Evolutionary conservation across 2,888 invertebrate species (phyloP).

Genomic region (Heliconius sara): DNA sequence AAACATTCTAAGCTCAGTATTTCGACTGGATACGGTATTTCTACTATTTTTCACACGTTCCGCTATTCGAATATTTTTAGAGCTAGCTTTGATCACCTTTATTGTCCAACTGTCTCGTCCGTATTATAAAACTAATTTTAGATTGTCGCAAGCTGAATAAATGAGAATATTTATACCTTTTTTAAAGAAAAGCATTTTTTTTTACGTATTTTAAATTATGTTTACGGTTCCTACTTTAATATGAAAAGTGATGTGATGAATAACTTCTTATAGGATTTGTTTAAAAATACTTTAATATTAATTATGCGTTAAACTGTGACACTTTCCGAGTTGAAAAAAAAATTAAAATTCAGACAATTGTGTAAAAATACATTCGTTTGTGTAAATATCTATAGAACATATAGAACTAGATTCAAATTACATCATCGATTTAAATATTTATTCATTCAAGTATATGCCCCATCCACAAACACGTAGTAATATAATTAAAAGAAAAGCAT

Average conservation of each 20-base stretch:
- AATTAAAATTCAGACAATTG: background rate
- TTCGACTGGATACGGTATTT: constrained; percentile 55
- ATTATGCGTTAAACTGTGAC: background rate
- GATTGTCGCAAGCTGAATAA: background rate
- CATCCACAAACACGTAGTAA: constrained; percentile 53
- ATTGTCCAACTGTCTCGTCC: constrained; percentile 36
- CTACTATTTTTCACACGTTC: constrained; percentile 47
- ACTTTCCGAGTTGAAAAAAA: background rate
- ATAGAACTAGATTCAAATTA: no score
- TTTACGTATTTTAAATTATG: background rate
- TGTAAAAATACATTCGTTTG: no score
- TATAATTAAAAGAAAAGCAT: constrained; percentile 49
- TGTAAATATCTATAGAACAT: no score
- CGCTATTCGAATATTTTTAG: constrained; percentile 44
- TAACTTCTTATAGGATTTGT: background rate
- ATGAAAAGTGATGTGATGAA: background rate
- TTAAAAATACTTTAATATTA: background rate
- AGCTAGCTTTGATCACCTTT: constrained; percentile 46
- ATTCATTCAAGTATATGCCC: constrained; percentile 48
- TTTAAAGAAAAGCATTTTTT: no score
- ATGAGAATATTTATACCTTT: no score
- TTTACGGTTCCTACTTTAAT: background rate
- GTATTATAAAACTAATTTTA: constrained; percentile 7
- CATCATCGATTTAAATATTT: background rate
- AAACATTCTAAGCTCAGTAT: constrained; percentile 51